Base-by-base conservation (phyloP, 2,113 vertebrate genomes). In the Pimephales promelas region DNA sequence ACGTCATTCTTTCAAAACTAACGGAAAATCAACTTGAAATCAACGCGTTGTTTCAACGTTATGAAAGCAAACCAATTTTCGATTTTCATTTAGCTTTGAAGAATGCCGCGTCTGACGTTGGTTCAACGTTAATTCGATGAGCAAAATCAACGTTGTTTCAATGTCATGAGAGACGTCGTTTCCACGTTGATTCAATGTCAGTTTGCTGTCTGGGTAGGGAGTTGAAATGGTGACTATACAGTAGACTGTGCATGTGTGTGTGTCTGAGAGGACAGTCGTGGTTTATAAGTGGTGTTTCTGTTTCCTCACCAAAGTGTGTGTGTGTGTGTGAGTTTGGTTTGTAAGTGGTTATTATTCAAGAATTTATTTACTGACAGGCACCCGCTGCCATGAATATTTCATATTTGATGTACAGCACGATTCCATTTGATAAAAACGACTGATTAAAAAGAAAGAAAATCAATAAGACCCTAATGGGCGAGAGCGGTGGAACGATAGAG, bases 401-500 rank as follows among this genome's bases (percentile, higher is more conserved):
- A 88, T 75, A 52, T 81, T 77, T 81, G 62, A 66, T 77, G 83
- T 84, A 83, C 85, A 70, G 79, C 83, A 70, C 47, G 76, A 70
- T 36, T 45, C 34, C 47, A 34, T 62, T 34, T 79, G 66, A 86
- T 81, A 83, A 62, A 78, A 83, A 52, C 14, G 10, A 71, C 75
- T 79, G 86, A 84, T 74, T 83, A 82, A 80, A 64, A 72, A 76
- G 86, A 86, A 84, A 79, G 83, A 57, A 84, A 86, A 86, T 86
- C 87, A 43, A 86, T 86, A 82, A 70, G 77, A 45, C 84, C 57
- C 89, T 92, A 91, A 93, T 92, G 88, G 89, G 91, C 89, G 88
- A 87, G 88, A 87, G 89, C 88, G 89, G 75, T n/a, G 76, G 36
- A 88, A 88, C 87, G 83, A 90, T 90, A 87, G 89, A 88, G 92